A percentile compares a stretch with the other conserved stretches of the same genome.
Conservation (phyloP, 1,140 invertebrate species). For the Agrypnia vestita region DNA sequence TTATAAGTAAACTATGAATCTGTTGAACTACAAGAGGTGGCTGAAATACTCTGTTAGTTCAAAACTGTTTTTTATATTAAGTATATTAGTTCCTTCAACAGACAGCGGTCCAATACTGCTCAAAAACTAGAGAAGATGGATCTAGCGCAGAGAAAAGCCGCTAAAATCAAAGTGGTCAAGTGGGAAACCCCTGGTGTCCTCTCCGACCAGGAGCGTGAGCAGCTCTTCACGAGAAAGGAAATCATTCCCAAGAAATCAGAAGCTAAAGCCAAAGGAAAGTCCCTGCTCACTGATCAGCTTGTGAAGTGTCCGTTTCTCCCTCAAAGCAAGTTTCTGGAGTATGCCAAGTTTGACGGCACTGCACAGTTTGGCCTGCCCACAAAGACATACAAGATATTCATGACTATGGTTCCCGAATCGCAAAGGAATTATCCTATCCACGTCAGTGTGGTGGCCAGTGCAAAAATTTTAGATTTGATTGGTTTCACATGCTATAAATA, state of each 20-base stretch:
- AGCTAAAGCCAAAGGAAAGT: conserved; percentile 69
- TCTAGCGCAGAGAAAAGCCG: conserved; percentile 85
- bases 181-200: conserved; percentile 77
- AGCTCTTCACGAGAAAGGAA: conserved; percentile 80
- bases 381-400: conserved; percentile 88
- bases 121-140: conserved; percentile 92
- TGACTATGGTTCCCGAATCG: conserved; percentile 87
- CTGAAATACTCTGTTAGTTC: too few relatives aligned
- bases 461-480: conserved; percentile 94
- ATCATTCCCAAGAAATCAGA: conserved; percentile 61
- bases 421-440: conserved; percentile 88
- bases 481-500: conserved; percentile 93
- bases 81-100: conserved; percentile 53
- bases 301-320: conserved; percentile 83
- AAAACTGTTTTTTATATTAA: too few relatives aligned
- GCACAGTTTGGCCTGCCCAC: conserved; percentile 84
- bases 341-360: conserved; percentile 93
- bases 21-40: too few relatives aligned
- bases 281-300: conserved; percentile 82
- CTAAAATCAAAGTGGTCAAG: conserved; percentile 85
- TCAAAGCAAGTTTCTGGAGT: conserved; percentile 90
- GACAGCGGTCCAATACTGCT: conserved; percentile 90
- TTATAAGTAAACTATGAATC: too few relatives aligned
- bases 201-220: conserved; percentile 76
- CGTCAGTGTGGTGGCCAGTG: conserved; percentile 85